Evolutionary conservation across 2,113 vertebrate genomes (phyloP), one percentile per base, ranked within the genome.

Genomic region (Corythornis madagascariensis): DNA sequence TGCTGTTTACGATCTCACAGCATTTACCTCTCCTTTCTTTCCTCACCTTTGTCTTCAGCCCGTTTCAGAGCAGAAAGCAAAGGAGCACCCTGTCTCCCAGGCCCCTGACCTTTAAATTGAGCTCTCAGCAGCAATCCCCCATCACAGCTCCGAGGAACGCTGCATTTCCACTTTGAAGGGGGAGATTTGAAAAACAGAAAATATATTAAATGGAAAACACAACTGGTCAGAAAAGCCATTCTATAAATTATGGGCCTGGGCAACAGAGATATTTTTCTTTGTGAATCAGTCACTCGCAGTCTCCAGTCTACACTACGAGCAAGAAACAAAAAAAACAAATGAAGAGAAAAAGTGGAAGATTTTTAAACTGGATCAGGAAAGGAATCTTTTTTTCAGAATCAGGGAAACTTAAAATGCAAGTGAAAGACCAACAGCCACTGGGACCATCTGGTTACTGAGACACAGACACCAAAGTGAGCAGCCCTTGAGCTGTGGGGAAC

Each of bases 221-320:
- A 91, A 96, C 83, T 78, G 80, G 91, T 91, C 86, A 91, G 89
- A 94, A 94, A 86, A 80, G 53, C 31, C 67, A 22, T 59, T 93
- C 96, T 95, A 83, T 96, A 94, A 96, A 96, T 96, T 94, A 96
- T 71, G 83, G 95, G 79, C 94, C 91, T 93, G 89, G 91, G 82
- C 95, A 96, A 89, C 53, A 90, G 89, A 96, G 33, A 66, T 93
- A 79, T 97, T 97, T 97, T 97, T 97, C 96, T 97, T 95, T 96
- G 85, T 96, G 96, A 97, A 96, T 97, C 97, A 94, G 93, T 86
- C 89, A 76, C 87, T 93, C 13, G 0, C 70, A 17, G 82, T 97
- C 96, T 97, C 96, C 91, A 80, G 93, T 93, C 88, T 96, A 96
- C 95, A 91, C n/a, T 53, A 89, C 65, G 95, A 93, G 70, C 89